phyloP scores from a whole-genome alignment of 1,140 invertebrate genomes.

The Elymnias hypermnestra region DNA sequence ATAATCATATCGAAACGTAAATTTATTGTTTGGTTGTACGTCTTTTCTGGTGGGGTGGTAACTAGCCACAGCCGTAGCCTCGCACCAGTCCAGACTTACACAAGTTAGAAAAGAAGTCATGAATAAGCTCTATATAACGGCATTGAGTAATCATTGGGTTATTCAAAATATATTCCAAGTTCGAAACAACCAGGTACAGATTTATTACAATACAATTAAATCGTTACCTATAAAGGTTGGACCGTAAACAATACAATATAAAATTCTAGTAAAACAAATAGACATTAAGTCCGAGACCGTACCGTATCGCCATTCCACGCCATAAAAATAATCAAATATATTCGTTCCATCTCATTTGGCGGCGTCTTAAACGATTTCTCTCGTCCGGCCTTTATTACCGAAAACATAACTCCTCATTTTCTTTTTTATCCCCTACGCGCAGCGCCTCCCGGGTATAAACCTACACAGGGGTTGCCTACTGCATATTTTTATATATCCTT shows the following conservation, averaged over 20 bases:
- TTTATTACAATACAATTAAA: conserved; percentile 26
- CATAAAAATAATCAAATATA: conserved; percentile 76
- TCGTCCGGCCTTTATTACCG: conserved; percentile 73
- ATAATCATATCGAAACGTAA: too few relatives aligned
- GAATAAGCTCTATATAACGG: too few relatives aligned
- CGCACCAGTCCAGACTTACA: too few relatives aligned
- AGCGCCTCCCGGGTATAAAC: conserved; percentile 47
- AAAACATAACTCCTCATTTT: conserved; percentile 75
- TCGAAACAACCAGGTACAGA: too few relatives aligned
- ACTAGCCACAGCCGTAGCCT: too few relatives aligned
- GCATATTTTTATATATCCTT: conserved; percentile 62
- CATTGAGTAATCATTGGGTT: too few relatives aligned
- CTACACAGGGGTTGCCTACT: conserved; percentile 52
- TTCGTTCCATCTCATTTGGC: conserved; percentile 75
- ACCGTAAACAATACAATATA: conserved; percentile 53
- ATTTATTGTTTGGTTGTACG: too few relatives aligned
- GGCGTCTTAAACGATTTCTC: conserved; percentile 75
- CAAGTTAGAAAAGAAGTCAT: too few relatives aligned
- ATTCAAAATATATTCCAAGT: too few relatives aligned
- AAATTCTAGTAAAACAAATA: conserved; percentile 70
- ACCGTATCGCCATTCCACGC: conserved; percentile 65
- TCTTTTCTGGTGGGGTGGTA: too few relatives aligned
- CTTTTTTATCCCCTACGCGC: conserved; percentile 72
- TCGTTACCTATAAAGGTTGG: conserved; percentile 31
- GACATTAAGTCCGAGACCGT: conserved; percentile 57